Evolutionary conservation across 2,797 vertebrate genomes (phyloP).

Genomic region (Falco biarmicus): DNA sequence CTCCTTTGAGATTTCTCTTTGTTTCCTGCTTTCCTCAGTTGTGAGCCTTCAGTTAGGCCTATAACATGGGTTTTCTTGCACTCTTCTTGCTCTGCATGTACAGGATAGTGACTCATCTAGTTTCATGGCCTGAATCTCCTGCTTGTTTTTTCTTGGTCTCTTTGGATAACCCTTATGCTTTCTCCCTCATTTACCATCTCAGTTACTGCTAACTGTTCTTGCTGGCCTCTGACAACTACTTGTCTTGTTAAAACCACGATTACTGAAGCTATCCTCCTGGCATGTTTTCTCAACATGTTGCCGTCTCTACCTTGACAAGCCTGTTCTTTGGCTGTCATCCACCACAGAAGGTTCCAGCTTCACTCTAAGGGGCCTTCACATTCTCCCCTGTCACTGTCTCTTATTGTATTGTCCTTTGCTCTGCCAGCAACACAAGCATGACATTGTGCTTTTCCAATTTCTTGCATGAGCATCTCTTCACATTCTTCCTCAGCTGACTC

Average conservation of each 20-base stretch:
- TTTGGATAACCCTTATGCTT: background rate
- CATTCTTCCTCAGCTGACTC: conserved; percentile 44
- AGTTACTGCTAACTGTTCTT: background rate
- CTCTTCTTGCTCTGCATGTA: background rate
- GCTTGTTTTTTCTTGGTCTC: background rate
- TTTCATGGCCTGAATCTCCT: background rate
- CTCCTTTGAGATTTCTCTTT: conserved; percentile 5
- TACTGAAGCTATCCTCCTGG: background rate
- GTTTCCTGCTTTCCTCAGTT: background rate
- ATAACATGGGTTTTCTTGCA: background rate
- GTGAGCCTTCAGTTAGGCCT: background rate
- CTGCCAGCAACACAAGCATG: background rate
- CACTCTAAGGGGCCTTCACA: background rate
- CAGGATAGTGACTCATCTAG: background rate
- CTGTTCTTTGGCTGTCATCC: background rate
- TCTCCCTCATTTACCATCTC: background rate
- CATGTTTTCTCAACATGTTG: background rate
- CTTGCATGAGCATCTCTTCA: background rate
- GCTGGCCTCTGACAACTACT: background rate
- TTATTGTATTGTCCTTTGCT: background rate
- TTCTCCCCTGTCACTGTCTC: background rate
- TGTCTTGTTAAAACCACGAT: background rate
- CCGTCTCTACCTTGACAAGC: background rate
- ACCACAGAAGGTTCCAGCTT: background rate
- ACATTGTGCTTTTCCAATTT: background rate